These are phyloP conservation scores for Phylloscopus collybita DNA, from an alignment of 2,797 vertebrate species.

Conservation along the genomic window DNA sequence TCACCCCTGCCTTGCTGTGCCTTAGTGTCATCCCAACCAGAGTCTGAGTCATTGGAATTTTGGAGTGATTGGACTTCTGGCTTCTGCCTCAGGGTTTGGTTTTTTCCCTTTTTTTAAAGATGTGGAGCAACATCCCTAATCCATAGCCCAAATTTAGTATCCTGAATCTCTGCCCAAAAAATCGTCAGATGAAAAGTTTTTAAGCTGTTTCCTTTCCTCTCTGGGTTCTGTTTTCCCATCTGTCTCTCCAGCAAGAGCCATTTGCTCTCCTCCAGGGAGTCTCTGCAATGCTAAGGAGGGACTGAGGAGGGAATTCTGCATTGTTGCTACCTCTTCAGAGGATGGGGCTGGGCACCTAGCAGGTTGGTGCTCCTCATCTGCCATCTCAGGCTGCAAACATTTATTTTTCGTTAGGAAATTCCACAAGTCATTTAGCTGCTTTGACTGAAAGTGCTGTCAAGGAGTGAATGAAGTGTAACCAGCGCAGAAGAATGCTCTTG, in stretches of 20 bases:
- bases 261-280: not conserved
- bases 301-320: not conserved
- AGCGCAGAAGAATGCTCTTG: not conserved
- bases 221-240: slow-evolving; percentile 7
- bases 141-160: slow-evolving; percentile 60
- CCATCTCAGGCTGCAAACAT: not conserved
- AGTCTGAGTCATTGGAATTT: slow-evolving; percentile 60
- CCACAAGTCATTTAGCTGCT: not conserved
- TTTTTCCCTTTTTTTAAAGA: slow-evolving; percentile 7
- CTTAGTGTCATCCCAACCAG: slow-evolving; percentile 34
- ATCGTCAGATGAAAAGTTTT: slow-evolving; percentile 40
- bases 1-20: slow-evolving; percentile 16
- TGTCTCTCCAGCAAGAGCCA: not conserved
- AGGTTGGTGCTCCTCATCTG: not conserved
- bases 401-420: not conserved
- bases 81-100: not conserved
- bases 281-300: not conserved
- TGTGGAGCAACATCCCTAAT: slow-evolving; percentile 46
- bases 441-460: not conserved
- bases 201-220: slow-evolving; percentile 17
- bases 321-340: not conserved
- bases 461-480: not conserved
- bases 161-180: slow-evolving; percentile 40
- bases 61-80: slow-evolving; percentile 46
- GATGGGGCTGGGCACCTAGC: not conserved